phyloP scores from a whole-genome alignment of 1,140 invertebrate species.

The Anoplolepis gracilipes region DNA sequence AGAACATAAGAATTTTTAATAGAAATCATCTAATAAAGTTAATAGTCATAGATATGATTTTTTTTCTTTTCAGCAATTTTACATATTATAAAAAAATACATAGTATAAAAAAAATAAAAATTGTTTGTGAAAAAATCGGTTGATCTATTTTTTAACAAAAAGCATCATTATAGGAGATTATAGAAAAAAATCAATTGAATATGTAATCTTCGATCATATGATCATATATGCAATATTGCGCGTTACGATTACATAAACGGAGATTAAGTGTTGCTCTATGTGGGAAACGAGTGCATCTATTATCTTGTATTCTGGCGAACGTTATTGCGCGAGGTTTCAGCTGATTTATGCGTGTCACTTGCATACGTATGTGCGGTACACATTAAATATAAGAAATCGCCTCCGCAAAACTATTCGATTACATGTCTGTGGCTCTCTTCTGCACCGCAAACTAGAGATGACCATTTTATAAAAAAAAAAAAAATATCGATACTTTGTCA shows the following conservation, averaged over 20 bases:
- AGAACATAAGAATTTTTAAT: neutral
- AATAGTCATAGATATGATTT: neutral
- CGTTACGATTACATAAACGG: conserved; percentile 62
- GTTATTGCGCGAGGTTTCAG: neutral
- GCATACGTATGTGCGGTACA: neutral
- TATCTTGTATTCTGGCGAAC: neutral
- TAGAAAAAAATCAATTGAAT: neutral
- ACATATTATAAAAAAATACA: neutral
- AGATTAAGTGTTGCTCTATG: conserved; percentile 51
- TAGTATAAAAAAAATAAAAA: neutral
- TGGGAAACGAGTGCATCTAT: neutral
- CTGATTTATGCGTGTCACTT: neutral
- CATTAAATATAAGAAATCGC: neutral
- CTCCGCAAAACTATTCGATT: neutral
- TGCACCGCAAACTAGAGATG: neutral
- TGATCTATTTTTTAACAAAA: neutral
- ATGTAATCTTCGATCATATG: neutral
- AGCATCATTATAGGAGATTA: neutral
- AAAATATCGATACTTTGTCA: neutral
- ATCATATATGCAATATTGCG: conserved; percentile 11
- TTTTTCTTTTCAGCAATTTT: neutral
- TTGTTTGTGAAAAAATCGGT: neutral
- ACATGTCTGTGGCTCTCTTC: neutral
- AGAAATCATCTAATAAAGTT: neutral
- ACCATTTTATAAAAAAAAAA: neutral